These are phyloP conservation scores for Drosophila pegasa DNA, from an alignment of 2,888 invertebrate species.

Conservation along the genomic window DNA sequence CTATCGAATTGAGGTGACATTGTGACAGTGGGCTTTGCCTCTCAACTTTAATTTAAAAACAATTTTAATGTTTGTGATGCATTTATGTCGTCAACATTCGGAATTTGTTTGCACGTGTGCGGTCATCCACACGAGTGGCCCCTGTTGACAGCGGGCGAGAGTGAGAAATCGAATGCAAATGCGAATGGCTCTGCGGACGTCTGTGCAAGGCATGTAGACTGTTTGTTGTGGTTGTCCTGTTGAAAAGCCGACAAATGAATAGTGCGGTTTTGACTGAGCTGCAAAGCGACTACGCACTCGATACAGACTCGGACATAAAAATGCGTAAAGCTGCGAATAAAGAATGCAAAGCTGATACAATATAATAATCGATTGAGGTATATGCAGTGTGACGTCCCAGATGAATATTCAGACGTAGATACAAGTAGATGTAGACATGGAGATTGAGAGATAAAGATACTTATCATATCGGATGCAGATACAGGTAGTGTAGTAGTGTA, in stretches of 20 bases:
- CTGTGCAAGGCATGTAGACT: constrained; percentile 33
- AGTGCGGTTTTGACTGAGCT: constrained; percentile 46
- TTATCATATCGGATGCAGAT: neutral
- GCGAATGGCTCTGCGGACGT: neutral
- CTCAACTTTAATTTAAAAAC: constrained; percentile 55
- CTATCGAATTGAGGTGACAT: constrained; percentile 23
- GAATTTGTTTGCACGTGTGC: constrained; percentile 32
- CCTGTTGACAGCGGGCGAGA: constrained; percentile 3
- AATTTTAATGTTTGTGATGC: constrained; percentile 51
- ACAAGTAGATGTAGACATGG: neutral
- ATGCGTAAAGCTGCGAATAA: neutral
- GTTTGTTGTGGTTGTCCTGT: constrained; percentile 63
- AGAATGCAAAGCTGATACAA: neutral
- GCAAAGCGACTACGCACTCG: constrained; percentile 1
- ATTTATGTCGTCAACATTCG: constrained; percentile 47
- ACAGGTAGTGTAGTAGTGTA: neutral
- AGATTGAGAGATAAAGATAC: too few species aligned
- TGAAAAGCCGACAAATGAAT: constrained; percentile 60
- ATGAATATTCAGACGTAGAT: neutral
- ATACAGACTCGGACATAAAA: neutral
- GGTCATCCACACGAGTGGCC: constrained; percentile 14
- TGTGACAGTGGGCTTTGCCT: constrained; percentile 32
- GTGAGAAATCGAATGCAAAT: constrained; percentile 1
- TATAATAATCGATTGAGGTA: neutral
- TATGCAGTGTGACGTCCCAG: neutral